Evolutionary conservation across 2,113 vertebrate species (phyloP).

Genomic region (Zingel zingel): DNA sequence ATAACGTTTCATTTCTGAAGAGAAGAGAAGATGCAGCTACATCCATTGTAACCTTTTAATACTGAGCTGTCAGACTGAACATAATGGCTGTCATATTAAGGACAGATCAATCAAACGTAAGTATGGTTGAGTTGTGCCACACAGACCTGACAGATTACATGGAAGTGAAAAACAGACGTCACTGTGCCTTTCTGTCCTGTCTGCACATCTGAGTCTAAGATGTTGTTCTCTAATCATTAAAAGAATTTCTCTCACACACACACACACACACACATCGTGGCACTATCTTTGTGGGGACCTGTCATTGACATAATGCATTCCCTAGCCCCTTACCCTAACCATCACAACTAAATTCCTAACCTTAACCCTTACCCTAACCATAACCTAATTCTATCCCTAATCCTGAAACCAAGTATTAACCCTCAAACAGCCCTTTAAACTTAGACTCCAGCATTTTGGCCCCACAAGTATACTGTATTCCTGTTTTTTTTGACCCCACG

Average conservation of each 20-base stretch:
- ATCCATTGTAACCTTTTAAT: conserved; percentile 46
- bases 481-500: too few species aligned
- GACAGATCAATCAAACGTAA: conserved; percentile 56
- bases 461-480: too few species aligned
- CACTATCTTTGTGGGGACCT: too few species aligned
- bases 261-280: background rate
- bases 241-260: conserved; percentile 29
- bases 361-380: too few species aligned
- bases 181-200: too few species aligned
- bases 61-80: conserved; percentile 46
- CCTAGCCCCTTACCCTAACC: too few species aligned
- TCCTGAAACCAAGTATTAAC: too few species aligned
- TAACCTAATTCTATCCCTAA: too few species aligned
- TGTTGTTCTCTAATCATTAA: conserved; percentile 35
- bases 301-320: too few species aligned
- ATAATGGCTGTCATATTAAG: conserved; percentile 64
- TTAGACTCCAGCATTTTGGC: too few species aligned
- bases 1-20: background rate
- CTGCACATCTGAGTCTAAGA: conserved; percentile 5
- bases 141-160: conserved; percentile 55
- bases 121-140: conserved; percentile 41
- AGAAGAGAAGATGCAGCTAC: background rate
- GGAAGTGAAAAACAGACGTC: conserved; percentile 26
- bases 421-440: too few species aligned
- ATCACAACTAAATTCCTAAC: too few species aligned